These are phyloP conservation scores for Onthophagus sagittarius DNA, from an alignment of 2,888 invertebrate species.

Conservation along the genomic window DNA sequence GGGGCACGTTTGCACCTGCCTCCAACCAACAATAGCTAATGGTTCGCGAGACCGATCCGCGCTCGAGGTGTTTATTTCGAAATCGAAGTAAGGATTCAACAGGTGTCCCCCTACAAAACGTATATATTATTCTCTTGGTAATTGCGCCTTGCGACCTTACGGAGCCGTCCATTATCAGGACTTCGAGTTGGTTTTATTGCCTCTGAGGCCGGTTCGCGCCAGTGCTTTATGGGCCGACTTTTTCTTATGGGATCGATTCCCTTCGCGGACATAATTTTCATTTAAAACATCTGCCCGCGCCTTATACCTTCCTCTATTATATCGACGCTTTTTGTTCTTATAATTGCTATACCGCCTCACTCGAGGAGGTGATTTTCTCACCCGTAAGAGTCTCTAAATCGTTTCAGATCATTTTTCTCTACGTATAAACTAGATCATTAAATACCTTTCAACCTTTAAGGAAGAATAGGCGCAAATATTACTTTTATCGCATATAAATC, in stretches of 20 bases:
- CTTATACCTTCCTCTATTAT: neutral
- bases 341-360: neutral
- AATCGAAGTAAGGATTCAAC: conserved; percentile 20
- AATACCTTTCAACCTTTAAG: neutral
- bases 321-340: neutral
- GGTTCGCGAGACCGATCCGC: neutral
- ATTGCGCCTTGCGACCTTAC: conserved; percentile 9
- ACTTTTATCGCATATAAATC: neutral
- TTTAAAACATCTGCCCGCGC: conserved; percentile 11
- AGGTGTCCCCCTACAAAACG: conserved; percentile 16
- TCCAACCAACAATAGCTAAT: conserved; percentile 9
- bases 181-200: conserved; percentile 9
- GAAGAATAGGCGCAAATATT: neutral
- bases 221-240: conserved; percentile 1
- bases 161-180: conserved; percentile 7
- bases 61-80: conserved; percentile 18
- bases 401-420: neutral
- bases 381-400: neutral
- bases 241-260: conserved; percentile 9
- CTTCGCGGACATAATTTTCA: conserved; percentile 9
- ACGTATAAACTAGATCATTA: neutral
- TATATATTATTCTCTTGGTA: conserved; percentile 8
- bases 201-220: conserved; percentile 6
- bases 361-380: neutral
- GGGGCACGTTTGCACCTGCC: conserved; percentile 1